A percentile compares a stretch with the other conserved stretches of the same genome.
These are phyloP conservation scores for Sclerodermus sp. DNA, from an alignment of 2,888 invertebrate species.

Conservation along the genomic window DNA sequence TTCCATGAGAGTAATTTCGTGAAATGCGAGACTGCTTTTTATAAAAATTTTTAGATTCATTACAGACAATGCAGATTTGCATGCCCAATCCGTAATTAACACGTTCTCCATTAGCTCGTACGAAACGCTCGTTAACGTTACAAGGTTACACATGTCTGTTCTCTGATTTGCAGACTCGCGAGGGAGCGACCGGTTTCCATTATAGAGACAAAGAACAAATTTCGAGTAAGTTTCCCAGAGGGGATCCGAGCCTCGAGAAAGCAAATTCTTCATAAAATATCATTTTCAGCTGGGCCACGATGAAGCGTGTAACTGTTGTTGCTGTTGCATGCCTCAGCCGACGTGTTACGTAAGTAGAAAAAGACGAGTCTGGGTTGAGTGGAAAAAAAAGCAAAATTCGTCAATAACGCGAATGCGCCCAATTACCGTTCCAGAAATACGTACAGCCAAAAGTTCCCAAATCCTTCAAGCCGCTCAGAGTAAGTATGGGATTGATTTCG, in stretches of 20 bases:
- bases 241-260: not conserved
- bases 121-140: no score
- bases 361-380: not conserved
- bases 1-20: not conserved
- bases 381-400: not conserved
- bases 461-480: slow-evolving; percentile 58
- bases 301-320: slow-evolving; percentile 46
- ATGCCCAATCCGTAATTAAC: slow-evolving; percentile 29
- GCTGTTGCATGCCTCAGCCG: slow-evolving; percentile 39
- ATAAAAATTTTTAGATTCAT: no score
- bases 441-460: slow-evolving; percentile 46
- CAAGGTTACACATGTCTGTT: not conserved
- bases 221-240: slow-evolving; percentile 33
- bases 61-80: slow-evolving; percentile 43
- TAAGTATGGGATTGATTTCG: no score
- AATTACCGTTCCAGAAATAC: slow-evolving; percentile 39
- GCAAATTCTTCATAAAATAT: slow-evolving; percentile 1
- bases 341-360: slow-evolving; percentile 33
- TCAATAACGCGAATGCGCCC: no score
- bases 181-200: slow-evolving; percentile 30
- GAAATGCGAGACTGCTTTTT: not conserved
- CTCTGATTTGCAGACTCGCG: slow-evolving; percentile 12
- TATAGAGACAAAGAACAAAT: slow-evolving; percentile 42
- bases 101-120: no score
- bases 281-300: slow-evolving; percentile 42